phyloP scores from a whole-genome alignment of 1,140 invertebrate species.

The Eufriesea mexicana region DNA sequence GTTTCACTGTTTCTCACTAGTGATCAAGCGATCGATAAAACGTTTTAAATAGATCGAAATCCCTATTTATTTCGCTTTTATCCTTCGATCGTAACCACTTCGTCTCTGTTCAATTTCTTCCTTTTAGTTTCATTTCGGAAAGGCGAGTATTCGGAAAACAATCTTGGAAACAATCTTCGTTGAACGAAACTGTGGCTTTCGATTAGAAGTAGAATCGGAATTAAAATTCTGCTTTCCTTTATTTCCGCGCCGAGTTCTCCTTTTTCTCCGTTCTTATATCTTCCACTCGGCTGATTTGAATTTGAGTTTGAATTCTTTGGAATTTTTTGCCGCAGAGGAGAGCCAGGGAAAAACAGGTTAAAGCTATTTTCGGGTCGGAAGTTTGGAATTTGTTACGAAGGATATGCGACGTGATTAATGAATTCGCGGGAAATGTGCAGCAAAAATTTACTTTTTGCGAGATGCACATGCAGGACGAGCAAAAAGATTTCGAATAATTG shows the following conservation, averaged over 20 bases:
- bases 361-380: neutral
- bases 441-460: neutral
- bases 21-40: neutral
- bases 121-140: neutral
- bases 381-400: neutral
- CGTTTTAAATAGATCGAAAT: neutral
- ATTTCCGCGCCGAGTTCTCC: neutral
- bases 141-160: neutral
- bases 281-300: no score
- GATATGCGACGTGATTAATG: neutral
- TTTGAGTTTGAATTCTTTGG: no score
- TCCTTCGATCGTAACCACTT: no score
- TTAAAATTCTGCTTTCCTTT: no score
- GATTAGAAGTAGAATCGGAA: neutral
- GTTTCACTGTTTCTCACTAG: neutral
- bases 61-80: neutral
- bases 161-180: neutral
- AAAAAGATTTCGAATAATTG: no score
- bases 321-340: neutral
- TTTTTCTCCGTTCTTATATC: neutral
- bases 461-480: no score
- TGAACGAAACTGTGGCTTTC: neutral
- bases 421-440: neutral
- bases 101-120: neutral
- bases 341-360: neutral